Conservation (phyloP, 2,797 vertebrate genomes). For the Acanthornis magna region DNA sequence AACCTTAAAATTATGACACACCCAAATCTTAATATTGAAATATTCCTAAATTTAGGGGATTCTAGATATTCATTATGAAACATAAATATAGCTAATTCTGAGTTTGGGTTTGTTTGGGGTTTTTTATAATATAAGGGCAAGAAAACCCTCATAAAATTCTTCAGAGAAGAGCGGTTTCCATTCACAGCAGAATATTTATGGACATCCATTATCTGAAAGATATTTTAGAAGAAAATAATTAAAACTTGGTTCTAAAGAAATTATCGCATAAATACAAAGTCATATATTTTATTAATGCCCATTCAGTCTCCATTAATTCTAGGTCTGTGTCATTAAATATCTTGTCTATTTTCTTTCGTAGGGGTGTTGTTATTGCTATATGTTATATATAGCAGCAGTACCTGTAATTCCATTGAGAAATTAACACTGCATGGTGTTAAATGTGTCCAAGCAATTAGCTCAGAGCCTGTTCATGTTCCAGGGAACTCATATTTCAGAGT, state of each 20-base stretch:
- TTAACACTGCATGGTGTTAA: not conserved
- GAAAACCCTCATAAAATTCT: not conserved
- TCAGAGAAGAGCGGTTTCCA: not conserved
- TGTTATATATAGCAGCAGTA: not conserved
- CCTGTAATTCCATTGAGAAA: not conserved
- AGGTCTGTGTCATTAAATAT: not conserved
- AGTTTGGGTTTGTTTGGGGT: not conserved
- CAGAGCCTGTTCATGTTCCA: slow-evolving; percentile 6
- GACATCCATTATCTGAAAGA: not conserved
- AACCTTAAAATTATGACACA: not conserved
- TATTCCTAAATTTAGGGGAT: not conserved
- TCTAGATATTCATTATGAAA: not conserved
- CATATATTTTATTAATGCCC: not conserved
- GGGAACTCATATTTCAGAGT: slow-evolving; percentile 1
- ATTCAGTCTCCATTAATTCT: not conserved
- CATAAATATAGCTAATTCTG: not conserved
- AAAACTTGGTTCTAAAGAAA: not conserved
- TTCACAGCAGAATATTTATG: not conserved
- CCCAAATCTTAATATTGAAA: not conserved
- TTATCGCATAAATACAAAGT: not conserved
- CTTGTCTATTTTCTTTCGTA: not conserved
- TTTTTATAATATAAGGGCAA: not conserved
- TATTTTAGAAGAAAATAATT: not conserved
- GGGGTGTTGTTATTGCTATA: not conserved
- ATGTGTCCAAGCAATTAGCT: not conserved